phyloP scores from a whole-genome alignment of 2,888 invertebrate genomes.

The Sinodicranocentrus sp. region DNA sequence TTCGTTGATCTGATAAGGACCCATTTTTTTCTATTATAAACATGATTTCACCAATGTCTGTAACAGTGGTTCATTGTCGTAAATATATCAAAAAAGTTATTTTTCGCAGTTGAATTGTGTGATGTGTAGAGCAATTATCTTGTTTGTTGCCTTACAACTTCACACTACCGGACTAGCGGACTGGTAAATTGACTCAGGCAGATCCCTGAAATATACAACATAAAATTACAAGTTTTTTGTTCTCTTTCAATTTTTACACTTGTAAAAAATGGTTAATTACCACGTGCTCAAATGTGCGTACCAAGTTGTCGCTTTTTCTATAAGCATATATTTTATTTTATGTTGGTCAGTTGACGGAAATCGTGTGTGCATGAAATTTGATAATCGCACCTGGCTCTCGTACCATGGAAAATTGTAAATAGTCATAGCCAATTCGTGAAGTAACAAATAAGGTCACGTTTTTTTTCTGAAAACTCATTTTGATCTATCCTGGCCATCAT shows the following conservation, averaged over 20 bases:
- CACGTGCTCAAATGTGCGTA: constrained; percentile 60
- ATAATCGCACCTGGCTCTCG: constrained; percentile 43
- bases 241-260: constrained; percentile 17
- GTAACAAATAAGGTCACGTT: constrained; percentile 61
- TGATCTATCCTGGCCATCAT: constrained; percentile 63
- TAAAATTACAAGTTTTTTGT: constrained; percentile 32
- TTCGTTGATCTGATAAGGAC: constrained; percentile 28
- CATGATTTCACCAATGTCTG: not conserved
- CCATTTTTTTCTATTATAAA: not conserved
- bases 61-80: not conserved
- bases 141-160: constrained; percentile 16
- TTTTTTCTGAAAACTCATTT: constrained; percentile 39
- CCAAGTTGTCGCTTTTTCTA: constrained; percentile 48
- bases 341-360: constrained; percentile 64
- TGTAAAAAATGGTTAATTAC: constrained; percentile 62
- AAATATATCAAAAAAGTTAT: not conserved
- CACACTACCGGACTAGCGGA: not conserved
- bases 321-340: constrained; percentile 51
- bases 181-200: not conserved
- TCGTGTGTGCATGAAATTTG: constrained; percentile 64
- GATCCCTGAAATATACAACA: too few relatives aligned
- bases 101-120: not conserved
- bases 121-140: constrained; percentile 39
- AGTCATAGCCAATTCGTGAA: constrained; percentile 26
- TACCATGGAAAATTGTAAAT: constrained; percentile 18